Conservation (phyloP, 2,888 invertebrate species). For the Troglohyphantes excavatus region DNA sequence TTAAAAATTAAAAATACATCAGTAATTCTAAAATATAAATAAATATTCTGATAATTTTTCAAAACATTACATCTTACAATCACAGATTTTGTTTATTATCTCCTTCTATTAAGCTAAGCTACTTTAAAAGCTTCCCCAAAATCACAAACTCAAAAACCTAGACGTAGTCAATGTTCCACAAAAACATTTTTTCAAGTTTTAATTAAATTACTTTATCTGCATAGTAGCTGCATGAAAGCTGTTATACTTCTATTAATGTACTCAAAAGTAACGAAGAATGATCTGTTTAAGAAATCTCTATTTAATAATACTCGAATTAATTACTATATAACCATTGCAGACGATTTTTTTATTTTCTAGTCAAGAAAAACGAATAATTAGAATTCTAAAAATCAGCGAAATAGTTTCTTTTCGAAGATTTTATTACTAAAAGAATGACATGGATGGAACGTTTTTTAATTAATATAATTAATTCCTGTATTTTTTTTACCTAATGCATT, state of each 20-base stretch:
- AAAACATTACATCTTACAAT: no score
- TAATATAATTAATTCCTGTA: conserved; percentile 9
- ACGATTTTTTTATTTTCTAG: conserved; percentile 23
- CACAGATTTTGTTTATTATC: no score
- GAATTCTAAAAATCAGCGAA: conserved; percentile 41
- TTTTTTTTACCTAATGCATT: conserved; percentile 10
- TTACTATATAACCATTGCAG: conserved; percentile 38
- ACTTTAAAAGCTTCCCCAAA: no score
- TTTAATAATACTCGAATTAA: conserved; percentile 62
- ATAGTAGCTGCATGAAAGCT: no score
- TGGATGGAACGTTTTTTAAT: neutral
- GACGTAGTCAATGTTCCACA: no score
- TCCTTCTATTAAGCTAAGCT: no score
- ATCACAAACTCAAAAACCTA: no score
- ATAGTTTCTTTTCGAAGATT: neutral
- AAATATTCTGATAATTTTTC: no score
- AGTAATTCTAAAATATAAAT: no score
- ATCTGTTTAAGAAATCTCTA: conserved; percentile 45
- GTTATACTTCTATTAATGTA: neutral
- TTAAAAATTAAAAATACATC: no score
- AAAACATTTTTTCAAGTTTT: no score
- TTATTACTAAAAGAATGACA: conserved; percentile 31
- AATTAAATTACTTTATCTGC: no score
- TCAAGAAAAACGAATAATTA: conserved; percentile 49
- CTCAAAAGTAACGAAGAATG: conserved; percentile 31